Percentiles rank a stretch among this genome's conserved stretches.
These are phyloP conservation scores for Cosmorhoe ocellata DNA, from an alignment of 2,888 invertebrate genomes.

Conservation along the genomic window DNA sequence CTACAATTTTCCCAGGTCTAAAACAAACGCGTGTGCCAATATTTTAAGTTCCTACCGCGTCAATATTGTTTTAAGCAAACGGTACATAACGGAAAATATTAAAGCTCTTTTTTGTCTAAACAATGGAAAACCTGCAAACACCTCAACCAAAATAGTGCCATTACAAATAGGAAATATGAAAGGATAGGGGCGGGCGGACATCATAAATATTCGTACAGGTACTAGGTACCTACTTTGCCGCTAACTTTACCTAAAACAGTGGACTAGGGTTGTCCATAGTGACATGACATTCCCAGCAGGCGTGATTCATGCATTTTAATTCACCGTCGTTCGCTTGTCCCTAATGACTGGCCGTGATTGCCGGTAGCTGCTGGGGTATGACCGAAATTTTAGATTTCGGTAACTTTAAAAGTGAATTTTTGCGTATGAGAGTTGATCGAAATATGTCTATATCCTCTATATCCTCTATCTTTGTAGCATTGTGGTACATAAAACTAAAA, in stretches of 20 bases:
- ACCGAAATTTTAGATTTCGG: slow-evolving; percentile 11
- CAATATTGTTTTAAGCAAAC: no score
- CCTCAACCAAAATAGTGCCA: slow-evolving; percentile 22
- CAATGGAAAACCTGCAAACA: slow-evolving; percentile 24
- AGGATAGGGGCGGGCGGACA: slow-evolving; percentile 26
- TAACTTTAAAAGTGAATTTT: not conserved
- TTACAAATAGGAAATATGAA: slow-evolving; percentile 22
- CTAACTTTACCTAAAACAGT: slow-evolving; percentile 26
- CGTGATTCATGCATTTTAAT: slow-evolving; percentile 36
- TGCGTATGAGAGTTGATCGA: not conserved
- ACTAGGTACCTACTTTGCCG: slow-evolving; percentile 12
- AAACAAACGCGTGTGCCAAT: no score
- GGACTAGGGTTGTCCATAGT: slow-evolving; percentile 19
- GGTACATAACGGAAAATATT: slow-evolving; percentile 4
- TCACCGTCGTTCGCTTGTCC: slow-evolving; percentile 30
- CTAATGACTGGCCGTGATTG: slow-evolving; percentile 31
- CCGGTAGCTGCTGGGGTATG: slow-evolving; percentile 3
- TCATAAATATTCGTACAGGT: slow-evolving; percentile 26
- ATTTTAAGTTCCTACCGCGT: no score
- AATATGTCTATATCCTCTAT: no score
- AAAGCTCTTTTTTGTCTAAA: slow-evolving; percentile 13
- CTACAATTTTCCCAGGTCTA: no score
- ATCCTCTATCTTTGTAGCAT: no score
- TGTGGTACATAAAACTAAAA: no score
- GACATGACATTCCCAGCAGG: slow-evolving; percentile 19